Evolutionary conservation across 2,113 vertebrate species (phyloP), one percentile per base, ranked within the genome.

Genomic region (Pterophyllum scalare): DNA sequence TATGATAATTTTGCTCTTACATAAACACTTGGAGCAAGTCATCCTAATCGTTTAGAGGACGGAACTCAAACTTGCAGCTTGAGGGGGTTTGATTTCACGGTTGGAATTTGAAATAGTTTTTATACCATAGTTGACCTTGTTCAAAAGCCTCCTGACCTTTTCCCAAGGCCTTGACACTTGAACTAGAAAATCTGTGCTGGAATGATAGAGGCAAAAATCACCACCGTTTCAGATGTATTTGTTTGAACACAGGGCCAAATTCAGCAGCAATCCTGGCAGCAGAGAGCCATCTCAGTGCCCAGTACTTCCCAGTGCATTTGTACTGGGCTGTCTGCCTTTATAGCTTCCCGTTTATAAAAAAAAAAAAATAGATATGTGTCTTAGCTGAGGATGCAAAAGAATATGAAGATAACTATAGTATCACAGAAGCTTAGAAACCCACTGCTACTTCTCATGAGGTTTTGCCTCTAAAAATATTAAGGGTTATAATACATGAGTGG

Each of bases 181-280:
- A 83, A 64, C 75, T 57, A 52, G 19, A 75, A 57, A 83, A 59
- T 83, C 19, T 82, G 57, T 64, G 67, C 54, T 65, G 70, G 59
- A 85, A 81, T 56, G 12, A 84, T 65, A 56, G 17, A 60, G n/a
- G 46, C 22, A 79, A 87, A 40, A 70, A 76, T 20, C 67, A 40
- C 15, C 38, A 46, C 35, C 43, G 65, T 75, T 91, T 88, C 64
- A 77, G 67, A 80, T 87, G 82, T 70, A 75, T 82, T 62, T 84
- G 56, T 87, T 80, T 90, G 76, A 88, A 86, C 82, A 38, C 38
- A 56, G 43, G 59, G 72, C 86, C 84, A 86, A 83, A 91, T 80
- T 89, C 88, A 75, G 82, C 88, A 87, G 85, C 72, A 81, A 79
- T 84, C 62, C 82, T 93, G 92, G 92, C 92, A 92, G 59, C 65